phyloP scores from a whole-genome alignment of 2,888 invertebrate species.

The Notodonta ziczac region DNA sequence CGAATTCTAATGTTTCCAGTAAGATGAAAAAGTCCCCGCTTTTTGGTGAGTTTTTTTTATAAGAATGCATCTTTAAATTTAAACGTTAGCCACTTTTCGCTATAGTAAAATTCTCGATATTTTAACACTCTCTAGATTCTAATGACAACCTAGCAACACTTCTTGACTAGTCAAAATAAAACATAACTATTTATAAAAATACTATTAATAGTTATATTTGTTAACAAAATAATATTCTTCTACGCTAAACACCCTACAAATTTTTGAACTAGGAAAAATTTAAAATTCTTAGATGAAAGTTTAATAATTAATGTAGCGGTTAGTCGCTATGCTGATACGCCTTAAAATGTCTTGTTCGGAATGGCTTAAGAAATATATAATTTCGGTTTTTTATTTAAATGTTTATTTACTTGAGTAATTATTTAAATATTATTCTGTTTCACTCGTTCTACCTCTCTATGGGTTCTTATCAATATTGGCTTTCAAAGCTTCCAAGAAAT shows the following conservation, averaged over 20 bases:
- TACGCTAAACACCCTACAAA: conserved; percentile 79
- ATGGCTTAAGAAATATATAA: conserved; percentile 51
- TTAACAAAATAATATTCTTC: conserved; percentile 81
- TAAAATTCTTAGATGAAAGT: conserved; percentile 69
- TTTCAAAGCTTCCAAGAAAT: background rate
- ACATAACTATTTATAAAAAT: conserved; percentile 62
- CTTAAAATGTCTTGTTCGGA: conserved; percentile 59
- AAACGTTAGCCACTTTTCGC: conserved; percentile 63
- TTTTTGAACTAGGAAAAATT: conserved; percentile 67
- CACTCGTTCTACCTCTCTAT: too few relatives aligned
- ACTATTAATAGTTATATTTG: conserved; percentile 67
- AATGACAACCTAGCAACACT: conserved; percentile 63
- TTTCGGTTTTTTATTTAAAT: background rate
- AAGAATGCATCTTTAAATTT: conserved; percentile 57
- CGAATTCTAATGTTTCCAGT: conserved; percentile 55
- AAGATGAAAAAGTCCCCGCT: conserved; percentile 36
- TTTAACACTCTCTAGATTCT: conserved; percentile 71
- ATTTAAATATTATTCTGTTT: background rate
- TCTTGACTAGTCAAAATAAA: conserved; percentile 64
- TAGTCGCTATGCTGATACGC: conserved; percentile 65
- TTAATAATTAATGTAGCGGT: conserved; percentile 58
- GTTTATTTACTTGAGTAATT: background rate
- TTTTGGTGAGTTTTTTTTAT: conserved; percentile 54
- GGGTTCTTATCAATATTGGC: background rate
- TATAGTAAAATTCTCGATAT: conserved; percentile 67